Conservation (phyloP, 2,888 invertebrate species). For the Dicranocentrus wangi region DNA sequence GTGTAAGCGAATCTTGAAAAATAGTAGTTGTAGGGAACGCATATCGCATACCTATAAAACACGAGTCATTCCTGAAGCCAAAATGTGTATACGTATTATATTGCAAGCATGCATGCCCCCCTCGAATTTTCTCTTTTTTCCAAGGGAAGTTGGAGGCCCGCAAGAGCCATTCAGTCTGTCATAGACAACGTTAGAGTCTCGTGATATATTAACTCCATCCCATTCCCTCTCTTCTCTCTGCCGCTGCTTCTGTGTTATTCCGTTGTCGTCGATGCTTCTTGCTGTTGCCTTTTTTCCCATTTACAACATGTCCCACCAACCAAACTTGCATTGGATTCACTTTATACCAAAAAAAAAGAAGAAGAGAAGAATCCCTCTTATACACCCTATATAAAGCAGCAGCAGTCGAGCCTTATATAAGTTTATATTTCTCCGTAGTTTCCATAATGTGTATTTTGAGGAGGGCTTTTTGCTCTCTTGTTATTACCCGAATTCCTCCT, state of each 20-base stretch:
- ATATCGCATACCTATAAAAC: not conserved
- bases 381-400: too few species aligned
- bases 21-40: too few species aligned
- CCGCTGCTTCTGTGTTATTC: slow-evolving; percentile 33
- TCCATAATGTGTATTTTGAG: too few species aligned
- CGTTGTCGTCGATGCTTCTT: slow-evolving; percentile 52
- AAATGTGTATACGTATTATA: not conserved
- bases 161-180: slow-evolving; percentile 75
- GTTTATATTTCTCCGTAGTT: too few species aligned
- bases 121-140: slow-evolving; percentile 65
- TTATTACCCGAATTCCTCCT: slow-evolving; percentile 57
- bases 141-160: slow-evolving; percentile 66
- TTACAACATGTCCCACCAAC: slow-evolving; percentile 33
- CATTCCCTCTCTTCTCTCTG: slow-evolving; percentile 57
- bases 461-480: not conserved
- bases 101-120: slow-evolving; percentile 60
- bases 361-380: too few species aligned
- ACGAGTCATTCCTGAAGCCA: not conserved
- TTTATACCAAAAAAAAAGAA: too few species aligned
- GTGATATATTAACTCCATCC: slow-evolving; percentile 75
- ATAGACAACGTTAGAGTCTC: slow-evolving; percentile 74
- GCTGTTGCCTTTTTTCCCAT: slow-evolving; percentile 50
- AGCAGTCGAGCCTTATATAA: too few species aligned
- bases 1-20: slow-evolving; percentile 7
- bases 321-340: not conserved